Evolutionary conservation across 2,888 invertebrate genomes (phyloP).

Genomic region (Drosophila suboccidentalis): DNA sequence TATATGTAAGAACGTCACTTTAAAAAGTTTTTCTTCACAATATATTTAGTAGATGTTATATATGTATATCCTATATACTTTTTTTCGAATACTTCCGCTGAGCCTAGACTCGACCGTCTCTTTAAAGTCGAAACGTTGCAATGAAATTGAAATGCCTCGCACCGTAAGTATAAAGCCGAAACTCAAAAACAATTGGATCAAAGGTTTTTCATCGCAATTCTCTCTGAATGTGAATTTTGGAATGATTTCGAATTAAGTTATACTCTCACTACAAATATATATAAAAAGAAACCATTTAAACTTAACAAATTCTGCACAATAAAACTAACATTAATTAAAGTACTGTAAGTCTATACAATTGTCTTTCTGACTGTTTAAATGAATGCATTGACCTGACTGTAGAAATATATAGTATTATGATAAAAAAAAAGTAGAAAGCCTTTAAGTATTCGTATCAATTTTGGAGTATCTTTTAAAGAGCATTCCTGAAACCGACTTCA

Average conservation of each 20-base stretch:
- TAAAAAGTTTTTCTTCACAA: conserved; percentile 12
- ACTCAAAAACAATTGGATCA: conserved; percentile 54
- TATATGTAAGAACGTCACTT: neutral
- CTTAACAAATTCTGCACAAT: conserved; percentile 1
- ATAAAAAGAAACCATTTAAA: conserved; percentile 1
- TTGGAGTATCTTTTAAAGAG: neutral
- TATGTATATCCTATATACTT: conserved; percentile 20
- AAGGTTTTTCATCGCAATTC: conserved; percentile 52
- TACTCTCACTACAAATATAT: conserved; percentile 22
- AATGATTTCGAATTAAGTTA: conserved; percentile 22
- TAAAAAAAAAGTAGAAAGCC: neutral
- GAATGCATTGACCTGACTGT: conserved; percentile 5
- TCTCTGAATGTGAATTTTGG: conserved; percentile 23
- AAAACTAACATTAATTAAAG: conserved; percentile 22
- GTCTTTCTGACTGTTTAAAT: neutral
- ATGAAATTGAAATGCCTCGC: conserved; percentile 53
- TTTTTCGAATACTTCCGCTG: conserved; percentile 17
- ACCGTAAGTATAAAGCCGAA: conserved; percentile 37
- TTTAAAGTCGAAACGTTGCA: conserved; percentile 57
- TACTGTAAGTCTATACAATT: neutral
- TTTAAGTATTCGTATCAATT: neutral
- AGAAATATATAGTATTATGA: neutral
- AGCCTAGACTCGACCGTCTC: conserved; percentile 69
- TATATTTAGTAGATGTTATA: conserved; percentile 20
- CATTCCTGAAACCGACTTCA: neutral